Evolutionary conservation across 2,113 vertebrate species (phyloP).

Genomic region (Hippopotamus amphibius): DNA sequence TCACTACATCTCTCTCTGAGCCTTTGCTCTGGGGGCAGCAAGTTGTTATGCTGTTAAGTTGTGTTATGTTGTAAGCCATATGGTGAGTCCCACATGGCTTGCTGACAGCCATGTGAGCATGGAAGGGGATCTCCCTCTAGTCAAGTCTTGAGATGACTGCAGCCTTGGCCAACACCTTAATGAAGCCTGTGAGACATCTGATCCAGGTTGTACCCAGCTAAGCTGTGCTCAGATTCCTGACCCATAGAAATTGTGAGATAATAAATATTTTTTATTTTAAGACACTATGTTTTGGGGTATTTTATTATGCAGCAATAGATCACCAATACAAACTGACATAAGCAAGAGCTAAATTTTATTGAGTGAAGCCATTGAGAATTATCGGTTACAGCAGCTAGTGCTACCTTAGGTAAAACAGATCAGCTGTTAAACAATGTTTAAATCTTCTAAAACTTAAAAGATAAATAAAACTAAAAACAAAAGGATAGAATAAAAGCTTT

Average conservation of each 20-base stretch:
- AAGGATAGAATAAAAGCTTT: conserved; percentile 5
- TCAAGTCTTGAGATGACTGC: not conserved
- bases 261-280: conserved; percentile 11
- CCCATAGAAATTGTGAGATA: not conserved
- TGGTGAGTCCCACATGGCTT: not conserved
- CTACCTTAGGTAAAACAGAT: conserved; percentile 14
- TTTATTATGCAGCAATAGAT: not conserved
- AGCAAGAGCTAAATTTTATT: not conserved
- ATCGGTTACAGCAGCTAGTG: not conserved
- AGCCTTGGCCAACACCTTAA: not conserved
- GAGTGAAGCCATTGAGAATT: conserved; percentile 41
- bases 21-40: not conserved
- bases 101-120: not conserved
- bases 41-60: not conserved
- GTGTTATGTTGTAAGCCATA: not conserved
- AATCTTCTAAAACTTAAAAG: conserved; percentile 10
- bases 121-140: not conserved
- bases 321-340: not conserved
- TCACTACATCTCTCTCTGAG: not conserved
- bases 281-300: not conserved
- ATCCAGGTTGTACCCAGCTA: not conserved
- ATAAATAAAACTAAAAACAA: conserved; percentile 33
- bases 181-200: not conserved
- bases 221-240: not conserved
- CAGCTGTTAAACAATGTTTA: conserved; percentile 49